Conservation (phyloP, 2,797 vertebrate genomes). For the Pelochelys cantorii region DNA sequence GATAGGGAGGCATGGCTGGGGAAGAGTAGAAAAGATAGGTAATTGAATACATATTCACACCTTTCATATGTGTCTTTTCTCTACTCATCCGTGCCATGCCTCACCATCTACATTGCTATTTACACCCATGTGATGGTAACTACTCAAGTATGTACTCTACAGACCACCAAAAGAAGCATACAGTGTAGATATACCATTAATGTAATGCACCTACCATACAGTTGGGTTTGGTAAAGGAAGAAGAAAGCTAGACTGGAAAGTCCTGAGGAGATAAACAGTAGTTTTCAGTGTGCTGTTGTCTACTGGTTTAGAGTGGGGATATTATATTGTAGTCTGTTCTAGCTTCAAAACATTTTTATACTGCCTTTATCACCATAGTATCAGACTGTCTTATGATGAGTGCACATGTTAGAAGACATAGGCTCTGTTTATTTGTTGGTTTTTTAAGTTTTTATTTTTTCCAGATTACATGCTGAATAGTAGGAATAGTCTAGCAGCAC, state of each 20-base stretch:
- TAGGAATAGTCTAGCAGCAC: too few species aligned
- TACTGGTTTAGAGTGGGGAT: neutral
- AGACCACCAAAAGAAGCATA: neutral
- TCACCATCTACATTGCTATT: neutral
- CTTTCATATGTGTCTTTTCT: neutral
- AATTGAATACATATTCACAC: neutral
- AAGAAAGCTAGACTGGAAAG: neutral
- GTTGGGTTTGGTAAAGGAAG: neutral
- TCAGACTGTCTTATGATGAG: neutral
- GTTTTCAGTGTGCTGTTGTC: neutral
- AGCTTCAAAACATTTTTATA: neutral
- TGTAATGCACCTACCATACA: neutral
- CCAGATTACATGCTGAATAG: too few species aligned
- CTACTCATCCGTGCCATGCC: neutral
- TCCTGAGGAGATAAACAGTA: neutral
- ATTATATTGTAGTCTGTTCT: neutral
- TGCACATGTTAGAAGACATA: neutral
- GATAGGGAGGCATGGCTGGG: neutral
- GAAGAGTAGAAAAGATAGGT: neutral
- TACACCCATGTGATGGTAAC: neutral
- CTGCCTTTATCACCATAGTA: neutral
- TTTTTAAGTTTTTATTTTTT: neutral
- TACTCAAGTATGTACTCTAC: neutral
- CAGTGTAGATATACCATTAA: neutral
- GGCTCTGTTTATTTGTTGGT: neutral